Conservation (phyloP, 2,113 vertebrate species). For the Craseonycteris thonglongyai region DNA sequence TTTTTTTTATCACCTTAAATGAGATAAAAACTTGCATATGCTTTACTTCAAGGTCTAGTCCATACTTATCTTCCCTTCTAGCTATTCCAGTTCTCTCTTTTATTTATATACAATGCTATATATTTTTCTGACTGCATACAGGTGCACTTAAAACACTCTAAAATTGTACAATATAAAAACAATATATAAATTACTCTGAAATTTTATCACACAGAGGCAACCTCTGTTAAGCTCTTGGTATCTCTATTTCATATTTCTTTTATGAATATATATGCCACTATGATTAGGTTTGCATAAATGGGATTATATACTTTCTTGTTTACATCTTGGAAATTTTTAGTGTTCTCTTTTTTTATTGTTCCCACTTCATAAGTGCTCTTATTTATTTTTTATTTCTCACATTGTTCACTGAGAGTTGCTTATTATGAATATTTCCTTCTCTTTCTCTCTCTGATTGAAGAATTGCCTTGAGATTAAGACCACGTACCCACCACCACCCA, state of each 20-base stretch:
- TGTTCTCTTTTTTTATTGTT: background rate
- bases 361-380: background rate
- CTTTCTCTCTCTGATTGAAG: background rate
- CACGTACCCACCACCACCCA: background rate
- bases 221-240: background rate
- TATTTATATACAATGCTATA: background rate
- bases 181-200: background rate
- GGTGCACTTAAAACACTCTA: background rate
- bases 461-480: background rate
- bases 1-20: background rate
- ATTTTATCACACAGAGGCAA: background rate
- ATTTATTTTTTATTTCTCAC: background rate
- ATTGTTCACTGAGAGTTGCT: background rate
- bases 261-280: background rate
- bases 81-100: background rate
- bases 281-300: background rate
- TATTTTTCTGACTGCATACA: background rate
- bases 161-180: background rate
- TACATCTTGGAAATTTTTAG: background rate
- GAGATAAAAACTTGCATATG: background rate
- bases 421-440: background rate
- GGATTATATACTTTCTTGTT: background rate
- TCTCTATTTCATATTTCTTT: background rate
- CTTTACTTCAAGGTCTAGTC: background rate
- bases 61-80: background rate